These are phyloP conservation scores for Synanthedon formicaeformis DNA, from an alignment of 2,888 invertebrate species.

Conservation along the genomic window DNA sequence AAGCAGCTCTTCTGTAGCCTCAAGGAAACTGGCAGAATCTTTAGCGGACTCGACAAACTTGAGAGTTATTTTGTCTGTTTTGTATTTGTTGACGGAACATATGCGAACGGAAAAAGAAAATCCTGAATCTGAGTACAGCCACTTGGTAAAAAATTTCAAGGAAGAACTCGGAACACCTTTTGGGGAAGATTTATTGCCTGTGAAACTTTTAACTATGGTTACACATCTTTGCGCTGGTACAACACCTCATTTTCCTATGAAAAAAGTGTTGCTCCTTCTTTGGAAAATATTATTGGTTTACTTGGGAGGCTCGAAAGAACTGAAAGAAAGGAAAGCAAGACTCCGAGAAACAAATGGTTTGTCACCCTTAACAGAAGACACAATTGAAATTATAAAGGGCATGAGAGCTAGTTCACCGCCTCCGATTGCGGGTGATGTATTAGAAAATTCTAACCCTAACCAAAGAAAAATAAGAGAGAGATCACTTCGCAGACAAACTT, in stretches of 20 bases:
- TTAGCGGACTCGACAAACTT: conserved; percentile 89
- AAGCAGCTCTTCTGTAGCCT: conserved; percentile 58
- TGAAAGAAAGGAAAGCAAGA: conserved; percentile 81
- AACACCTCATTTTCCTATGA: conserved; percentile 98
- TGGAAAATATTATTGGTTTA: conserved; percentile 96
- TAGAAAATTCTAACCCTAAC: conserved; percentile 86
- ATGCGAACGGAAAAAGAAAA: conserved; percentile 79
- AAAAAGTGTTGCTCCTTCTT: conserved; percentile 92
- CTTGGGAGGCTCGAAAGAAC: conserved; percentile 89
- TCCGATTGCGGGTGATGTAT: conserved; percentile 88
- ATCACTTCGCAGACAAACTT: conserved; percentile 78
- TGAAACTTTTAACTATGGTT: conserved; percentile 95
- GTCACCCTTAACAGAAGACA: conserved; percentile 88
- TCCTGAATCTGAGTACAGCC: conserved; percentile 56
- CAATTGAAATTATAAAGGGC: conserved; percentile 90
- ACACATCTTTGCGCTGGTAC: conserved; percentile 95
- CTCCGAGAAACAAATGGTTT: conserved; percentile 79
- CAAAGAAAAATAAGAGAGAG: conserved; percentile 73
- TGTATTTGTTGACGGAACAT: conserved; percentile 96
- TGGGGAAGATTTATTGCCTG: conserved; percentile 87
- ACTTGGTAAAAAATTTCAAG: conserved; percentile 70
- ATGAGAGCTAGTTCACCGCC: conserved; percentile 98
- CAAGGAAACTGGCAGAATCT: conserved; percentile 59
- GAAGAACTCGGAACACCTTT: conserved; percentile 70
- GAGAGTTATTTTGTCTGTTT: conserved; percentile 89